These are phyloP conservation scores for Caenorhabditis wallacei DNA, from an alignment of 2,888 invertebrate species.

Conservation along the genomic window DNA sequence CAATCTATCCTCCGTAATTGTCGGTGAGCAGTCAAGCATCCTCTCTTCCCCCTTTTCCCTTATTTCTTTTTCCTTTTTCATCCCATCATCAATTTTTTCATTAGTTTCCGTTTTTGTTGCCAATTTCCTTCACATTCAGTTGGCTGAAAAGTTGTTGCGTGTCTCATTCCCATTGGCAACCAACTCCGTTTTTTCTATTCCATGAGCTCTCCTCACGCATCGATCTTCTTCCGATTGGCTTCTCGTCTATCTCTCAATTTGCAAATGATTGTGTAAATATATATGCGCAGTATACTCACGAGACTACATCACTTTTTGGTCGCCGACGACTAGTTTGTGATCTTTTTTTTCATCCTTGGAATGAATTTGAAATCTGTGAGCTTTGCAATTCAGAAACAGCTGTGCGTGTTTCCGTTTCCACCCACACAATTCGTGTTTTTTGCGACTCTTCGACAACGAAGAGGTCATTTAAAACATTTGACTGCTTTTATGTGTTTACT, in stretches of 20 bases:
- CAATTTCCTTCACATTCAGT: slow-evolving; percentile 14
- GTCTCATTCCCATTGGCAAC: slow-evolving; percentile 46
- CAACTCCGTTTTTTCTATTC: slow-evolving; percentile 6
- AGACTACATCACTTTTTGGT: slow-evolving; percentile 37
- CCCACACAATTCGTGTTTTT: slow-evolving; percentile 28
- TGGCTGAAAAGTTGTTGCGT: slow-evolving; percentile 28
- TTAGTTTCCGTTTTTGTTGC: slow-evolving; percentile 12
- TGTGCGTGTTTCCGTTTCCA: slow-evolving; percentile 23
- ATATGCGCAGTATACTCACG: slow-evolving; percentile 21
- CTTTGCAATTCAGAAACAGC: slow-evolving; percentile 22
- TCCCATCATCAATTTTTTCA: slow-evolving; percentile 46
- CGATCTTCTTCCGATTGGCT: slow-evolving; percentile 26
- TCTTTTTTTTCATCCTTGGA: slow-evolving; percentile 10
- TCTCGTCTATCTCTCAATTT: slow-evolving; percentile 14
- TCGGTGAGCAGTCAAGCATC: slow-evolving; percentile 59
- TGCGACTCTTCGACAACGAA: background rate
- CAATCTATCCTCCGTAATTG: slow-evolving; percentile 45
- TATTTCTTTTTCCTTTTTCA: slow-evolving; percentile 1
- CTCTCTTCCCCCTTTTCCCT: slow-evolving; percentile 15
- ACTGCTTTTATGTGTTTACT: slow-evolving; percentile 25
- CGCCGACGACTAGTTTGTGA: slow-evolving; percentile 43
- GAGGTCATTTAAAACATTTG: slow-evolving; percentile 15
- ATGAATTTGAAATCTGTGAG: slow-evolving; percentile 7
- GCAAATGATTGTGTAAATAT: slow-evolving; percentile 38
- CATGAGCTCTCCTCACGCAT: slow-evolving; percentile 14